phyloP scores from a whole-genome alignment of 2,113 vertebrate genomes.

The Indri indri region DNA sequence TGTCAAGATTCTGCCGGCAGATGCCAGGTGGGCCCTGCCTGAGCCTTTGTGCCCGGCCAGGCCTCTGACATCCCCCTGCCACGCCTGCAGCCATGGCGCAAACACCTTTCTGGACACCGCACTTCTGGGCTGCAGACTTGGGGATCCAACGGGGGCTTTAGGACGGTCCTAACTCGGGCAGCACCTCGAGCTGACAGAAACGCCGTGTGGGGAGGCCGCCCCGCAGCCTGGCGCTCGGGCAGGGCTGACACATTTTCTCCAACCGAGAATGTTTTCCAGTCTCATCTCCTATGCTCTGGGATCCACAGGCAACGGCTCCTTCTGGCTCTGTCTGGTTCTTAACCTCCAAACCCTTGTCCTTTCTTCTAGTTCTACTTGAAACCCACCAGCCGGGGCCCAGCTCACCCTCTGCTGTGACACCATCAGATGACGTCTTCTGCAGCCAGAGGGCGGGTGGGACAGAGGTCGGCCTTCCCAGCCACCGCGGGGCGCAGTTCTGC shows the following conservation, averaged over 20 bases:
- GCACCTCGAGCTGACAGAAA: background rate
- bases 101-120: background rate
- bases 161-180: background rate
- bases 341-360: background rate
- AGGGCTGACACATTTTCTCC: too few relatives aligned
- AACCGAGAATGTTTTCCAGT: background rate
- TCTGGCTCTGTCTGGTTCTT: background rate
- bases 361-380: background rate
- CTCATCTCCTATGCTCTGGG: background rate
- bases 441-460: too few relatives aligned
- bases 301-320: background rate
- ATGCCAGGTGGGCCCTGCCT: too few relatives aligned
- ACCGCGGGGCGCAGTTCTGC: accelerated
- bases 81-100: too few relatives aligned
- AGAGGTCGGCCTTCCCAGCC: background rate
- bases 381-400: accelerated
- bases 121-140: background rate
- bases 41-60: too few relatives aligned
- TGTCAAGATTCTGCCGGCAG: too few relatives aligned
- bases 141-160: too few relatives aligned
- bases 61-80: too few relatives aligned
- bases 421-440: background rate
- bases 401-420: accelerated
- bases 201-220: background rate
- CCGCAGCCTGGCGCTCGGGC: accelerated